Conservation (phyloP, 2,797 vertebrate genomes). For the Rhynchonycteris naso region DNA sequence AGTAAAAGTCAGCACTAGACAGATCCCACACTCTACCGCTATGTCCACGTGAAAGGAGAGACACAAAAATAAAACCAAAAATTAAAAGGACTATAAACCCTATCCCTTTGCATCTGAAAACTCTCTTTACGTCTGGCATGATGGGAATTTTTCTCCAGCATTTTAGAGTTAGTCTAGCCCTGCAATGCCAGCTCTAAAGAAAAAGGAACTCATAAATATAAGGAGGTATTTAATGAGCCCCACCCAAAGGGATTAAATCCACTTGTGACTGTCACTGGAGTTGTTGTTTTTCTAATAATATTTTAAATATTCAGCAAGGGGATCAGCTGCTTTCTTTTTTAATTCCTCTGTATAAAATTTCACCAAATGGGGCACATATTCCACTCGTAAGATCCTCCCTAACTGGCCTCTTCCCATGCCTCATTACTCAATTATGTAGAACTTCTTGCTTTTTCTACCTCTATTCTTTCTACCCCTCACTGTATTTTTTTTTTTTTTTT, state of each 20-base stretch:
- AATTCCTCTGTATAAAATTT: not conserved
- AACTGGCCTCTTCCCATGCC: not conserved
- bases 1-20: not conserved
- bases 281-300: not conserved
- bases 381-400: not conserved
- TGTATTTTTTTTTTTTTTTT: not conserved
- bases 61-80: not conserved
- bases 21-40: not conserved
- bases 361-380: not conserved
- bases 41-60: not conserved
- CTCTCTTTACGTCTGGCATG: not conserved
- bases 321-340: not conserved
- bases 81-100: not conserved
- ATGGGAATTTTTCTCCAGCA: not conserved
- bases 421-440: not conserved
- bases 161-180: not conserved
- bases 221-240: not conserved
- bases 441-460: not conserved
- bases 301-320: conserved; percentile 23
- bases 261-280: not conserved
- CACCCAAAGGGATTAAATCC: not conserved
- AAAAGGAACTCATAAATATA: not conserved
- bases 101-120: not conserved
- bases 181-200: not conserved
- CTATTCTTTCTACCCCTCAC: not conserved